Evolutionary conservation across 2,113 vertebrate genomes (phyloP).

Genomic region (Empidonax alnorum): DNA sequence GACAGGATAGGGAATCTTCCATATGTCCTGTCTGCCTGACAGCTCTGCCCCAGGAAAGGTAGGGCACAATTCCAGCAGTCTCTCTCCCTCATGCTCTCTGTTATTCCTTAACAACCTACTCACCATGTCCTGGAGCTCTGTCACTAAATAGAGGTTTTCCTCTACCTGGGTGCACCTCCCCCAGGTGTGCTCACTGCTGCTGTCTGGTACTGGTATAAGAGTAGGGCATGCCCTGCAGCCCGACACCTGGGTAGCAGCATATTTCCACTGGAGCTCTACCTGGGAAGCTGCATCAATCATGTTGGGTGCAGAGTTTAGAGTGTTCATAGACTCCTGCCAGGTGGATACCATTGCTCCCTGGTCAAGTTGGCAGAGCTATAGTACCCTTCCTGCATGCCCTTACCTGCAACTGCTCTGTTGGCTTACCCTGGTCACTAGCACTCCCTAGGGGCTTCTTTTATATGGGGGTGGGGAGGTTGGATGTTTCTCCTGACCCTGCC

Average conservation of each 20-base stretch:
- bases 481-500: background rate
- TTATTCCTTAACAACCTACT: background rate
- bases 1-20: background rate
- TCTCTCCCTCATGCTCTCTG: background rate
- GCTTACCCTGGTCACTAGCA: background rate
- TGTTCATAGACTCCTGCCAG: background rate
- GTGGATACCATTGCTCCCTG: background rate
- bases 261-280: background rate
- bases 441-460: background rate
- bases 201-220: background rate
- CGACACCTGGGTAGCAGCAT: background rate
- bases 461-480: background rate
- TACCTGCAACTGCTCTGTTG: background rate
- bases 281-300: background rate
- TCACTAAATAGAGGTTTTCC: background rate
- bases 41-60: background rate
- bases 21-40: background rate
- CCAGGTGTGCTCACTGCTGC: background rate
- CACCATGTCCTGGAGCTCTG: background rate
- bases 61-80: background rate
- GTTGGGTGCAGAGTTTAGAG: background rate
- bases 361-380: background rate
- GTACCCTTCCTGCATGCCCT: background rate
- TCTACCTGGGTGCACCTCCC: background rate
- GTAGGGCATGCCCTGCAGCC: background rate